phyloP scores from a whole-genome alignment of 2,113 vertebrate genomes.

The Elephantulus edwardii region DNA sequence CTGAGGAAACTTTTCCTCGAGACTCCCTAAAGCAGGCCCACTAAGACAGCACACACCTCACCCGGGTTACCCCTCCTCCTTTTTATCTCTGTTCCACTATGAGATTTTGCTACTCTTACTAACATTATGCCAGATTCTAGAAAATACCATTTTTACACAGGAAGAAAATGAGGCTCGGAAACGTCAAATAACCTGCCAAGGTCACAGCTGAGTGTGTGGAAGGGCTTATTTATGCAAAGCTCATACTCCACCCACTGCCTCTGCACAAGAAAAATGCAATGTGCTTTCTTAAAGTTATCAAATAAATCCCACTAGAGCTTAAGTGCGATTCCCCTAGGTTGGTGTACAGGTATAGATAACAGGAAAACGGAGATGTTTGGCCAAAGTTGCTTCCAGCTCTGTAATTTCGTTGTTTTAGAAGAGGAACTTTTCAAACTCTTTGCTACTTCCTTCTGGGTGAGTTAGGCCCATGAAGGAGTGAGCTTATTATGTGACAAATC shows the following conservation, averaged over 20 bases:
- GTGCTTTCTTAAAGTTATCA: not conserved
- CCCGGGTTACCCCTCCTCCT: not conserved
- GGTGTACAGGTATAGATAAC: not conserved
- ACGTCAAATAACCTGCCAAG: not conserved
- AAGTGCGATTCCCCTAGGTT: not conserved
- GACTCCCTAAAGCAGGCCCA: not conserved
- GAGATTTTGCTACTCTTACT: not conserved
- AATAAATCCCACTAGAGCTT: not conserved
- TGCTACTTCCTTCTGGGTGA: not conserved
- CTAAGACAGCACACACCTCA: not conserved
- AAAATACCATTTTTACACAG: not conserved
- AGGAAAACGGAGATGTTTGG: not conserved
- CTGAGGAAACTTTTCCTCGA: constrained; percentile 27
- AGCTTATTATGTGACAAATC: not conserved
- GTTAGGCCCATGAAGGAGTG: not conserved
- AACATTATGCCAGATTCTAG: not conserved
- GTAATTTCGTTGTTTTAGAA: not conserved
- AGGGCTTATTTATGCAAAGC: not conserved
- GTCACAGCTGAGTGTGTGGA: not conserved
- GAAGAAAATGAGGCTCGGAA: not conserved
- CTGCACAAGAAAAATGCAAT: not conserved
- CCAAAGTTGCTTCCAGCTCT: not conserved
- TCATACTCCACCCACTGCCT: not conserved
- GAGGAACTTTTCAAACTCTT: not conserved
- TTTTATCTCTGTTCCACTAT: too few relatives aligned